phyloP scores from a whole-genome alignment of 2,113 vertebrate species.

The Corythornis vintsioides region DNA sequence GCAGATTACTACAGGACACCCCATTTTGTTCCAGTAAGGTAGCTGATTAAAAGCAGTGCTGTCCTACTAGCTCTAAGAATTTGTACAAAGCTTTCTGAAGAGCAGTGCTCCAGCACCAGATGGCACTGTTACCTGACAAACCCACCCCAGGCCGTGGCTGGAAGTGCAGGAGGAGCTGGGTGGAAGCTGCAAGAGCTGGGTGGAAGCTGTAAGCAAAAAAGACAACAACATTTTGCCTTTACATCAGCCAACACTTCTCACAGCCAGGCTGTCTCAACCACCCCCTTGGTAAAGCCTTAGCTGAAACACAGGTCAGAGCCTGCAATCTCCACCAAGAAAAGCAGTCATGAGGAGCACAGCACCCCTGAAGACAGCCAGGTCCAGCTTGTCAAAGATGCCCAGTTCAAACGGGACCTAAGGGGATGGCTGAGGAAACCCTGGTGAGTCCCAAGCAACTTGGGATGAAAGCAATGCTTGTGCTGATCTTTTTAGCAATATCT shows the following conservation, averaged over 20 bases:
- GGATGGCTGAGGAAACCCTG: background rate
- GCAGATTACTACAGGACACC: background rate
- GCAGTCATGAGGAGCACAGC: background rate
- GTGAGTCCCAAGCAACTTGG: background rate
- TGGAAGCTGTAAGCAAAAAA: background rate
- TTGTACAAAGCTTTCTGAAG: background rate
- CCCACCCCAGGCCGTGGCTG: accelerated
- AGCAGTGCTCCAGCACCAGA: conserved; percentile 44
- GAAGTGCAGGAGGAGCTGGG: background rate
- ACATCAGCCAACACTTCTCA: background rate
- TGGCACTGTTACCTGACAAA: conserved; percentile 63
- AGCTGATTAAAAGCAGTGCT: background rate
- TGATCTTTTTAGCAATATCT: background rate
- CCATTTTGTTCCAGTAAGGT: background rate
- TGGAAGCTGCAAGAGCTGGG: background rate
- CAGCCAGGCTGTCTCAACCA: background rate
- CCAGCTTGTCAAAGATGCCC: background rate
- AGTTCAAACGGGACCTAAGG: background rate
- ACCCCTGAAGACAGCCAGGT: background rate
- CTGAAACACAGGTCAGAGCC: background rate
- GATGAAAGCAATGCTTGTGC: background rate
- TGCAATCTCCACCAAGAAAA: background rate
- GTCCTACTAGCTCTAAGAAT: background rate
- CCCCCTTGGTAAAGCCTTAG: background rate
- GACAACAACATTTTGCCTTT: background rate